Evolutionary conservation across 2,113 vertebrate species (phyloP).

Genomic region (Plecotus auritus): DNA sequence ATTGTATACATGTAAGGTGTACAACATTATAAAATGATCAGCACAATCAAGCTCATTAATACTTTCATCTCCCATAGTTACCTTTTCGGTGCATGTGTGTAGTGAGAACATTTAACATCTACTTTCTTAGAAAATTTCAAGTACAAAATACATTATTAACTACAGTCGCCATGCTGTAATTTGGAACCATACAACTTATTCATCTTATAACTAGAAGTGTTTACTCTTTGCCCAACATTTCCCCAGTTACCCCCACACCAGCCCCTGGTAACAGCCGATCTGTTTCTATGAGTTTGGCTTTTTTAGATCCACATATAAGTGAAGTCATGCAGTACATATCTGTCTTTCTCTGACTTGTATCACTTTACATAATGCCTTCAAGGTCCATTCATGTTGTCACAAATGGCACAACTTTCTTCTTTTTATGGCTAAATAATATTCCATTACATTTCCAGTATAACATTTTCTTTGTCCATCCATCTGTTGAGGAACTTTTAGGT

Average conservation of each 20-base stretch:
- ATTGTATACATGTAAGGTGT: no score
- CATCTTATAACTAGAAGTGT: background rate
- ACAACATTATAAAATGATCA: background rate
- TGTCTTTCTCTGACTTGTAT: background rate
- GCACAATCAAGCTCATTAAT: background rate
- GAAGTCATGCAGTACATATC: background rate
- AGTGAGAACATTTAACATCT: background rate
- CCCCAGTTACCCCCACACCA: no score
- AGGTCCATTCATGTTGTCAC: background rate
- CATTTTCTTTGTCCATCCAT: background rate
- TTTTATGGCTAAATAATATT: background rate
- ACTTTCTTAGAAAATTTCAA: no score
- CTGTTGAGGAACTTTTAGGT: background rate
- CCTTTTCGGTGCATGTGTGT: no score
- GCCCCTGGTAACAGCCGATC: background rate
- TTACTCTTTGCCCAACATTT: background rate
- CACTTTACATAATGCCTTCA: background rate
- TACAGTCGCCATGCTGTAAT: background rate
- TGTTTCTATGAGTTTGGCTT: background rate
- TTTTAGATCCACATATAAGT: background rate
- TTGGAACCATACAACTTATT: background rate
- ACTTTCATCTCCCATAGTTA: background rate
- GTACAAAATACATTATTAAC: fast-evolving
- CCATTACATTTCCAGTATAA: background rate
- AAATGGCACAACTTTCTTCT: background rate